Evolutionary conservation across 1,140 invertebrate genomes (phyloP).

Genomic region (Bombus polaris): DNA sequence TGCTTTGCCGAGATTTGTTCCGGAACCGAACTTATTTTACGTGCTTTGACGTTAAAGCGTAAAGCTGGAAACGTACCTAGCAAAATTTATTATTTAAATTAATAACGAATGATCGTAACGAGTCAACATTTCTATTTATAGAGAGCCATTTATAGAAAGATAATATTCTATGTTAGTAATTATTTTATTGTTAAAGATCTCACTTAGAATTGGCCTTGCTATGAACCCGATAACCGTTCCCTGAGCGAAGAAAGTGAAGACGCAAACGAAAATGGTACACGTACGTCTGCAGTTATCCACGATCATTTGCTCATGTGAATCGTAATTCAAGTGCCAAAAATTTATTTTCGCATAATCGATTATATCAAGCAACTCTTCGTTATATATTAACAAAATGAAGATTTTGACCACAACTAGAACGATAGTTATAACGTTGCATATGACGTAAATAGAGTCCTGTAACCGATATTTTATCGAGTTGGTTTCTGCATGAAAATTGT

Average conservation of each 20-base stretch:
- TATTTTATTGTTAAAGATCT: not conserved
- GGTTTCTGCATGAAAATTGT: not conserved
- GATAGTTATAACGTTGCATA: conserved; percentile 45
- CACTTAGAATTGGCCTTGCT: conserved; percentile 53
- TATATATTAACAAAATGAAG: not conserved
- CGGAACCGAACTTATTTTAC: no score
- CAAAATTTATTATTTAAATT: not conserved
- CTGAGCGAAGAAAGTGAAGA: conserved; percentile 52
- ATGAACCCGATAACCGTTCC: conserved; percentile 43
- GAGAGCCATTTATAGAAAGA: not conserved
- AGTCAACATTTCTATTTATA: not conserved
- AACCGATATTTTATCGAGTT: not conserved
- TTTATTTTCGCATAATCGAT: conserved; percentile 45
- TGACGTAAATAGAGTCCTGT: conserved; percentile 38
- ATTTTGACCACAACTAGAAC: conserved; percentile 48
- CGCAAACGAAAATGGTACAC: conserved; percentile 41
- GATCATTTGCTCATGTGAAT: conserved; percentile 28
- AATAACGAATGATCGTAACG: not conserved
- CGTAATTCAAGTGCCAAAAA: conserved; percentile 56
- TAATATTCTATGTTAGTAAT: not conserved
- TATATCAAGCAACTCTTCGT: conserved; percentile 29
- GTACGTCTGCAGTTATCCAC: conserved; percentile 31
- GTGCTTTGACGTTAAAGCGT: no score
- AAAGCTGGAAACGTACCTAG: no score
- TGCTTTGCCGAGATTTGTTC: no score